These are phyloP conservation scores for Lasiommata megera DNA, from an alignment of 2,888 invertebrate genomes.

Conservation along the genomic window DNA sequence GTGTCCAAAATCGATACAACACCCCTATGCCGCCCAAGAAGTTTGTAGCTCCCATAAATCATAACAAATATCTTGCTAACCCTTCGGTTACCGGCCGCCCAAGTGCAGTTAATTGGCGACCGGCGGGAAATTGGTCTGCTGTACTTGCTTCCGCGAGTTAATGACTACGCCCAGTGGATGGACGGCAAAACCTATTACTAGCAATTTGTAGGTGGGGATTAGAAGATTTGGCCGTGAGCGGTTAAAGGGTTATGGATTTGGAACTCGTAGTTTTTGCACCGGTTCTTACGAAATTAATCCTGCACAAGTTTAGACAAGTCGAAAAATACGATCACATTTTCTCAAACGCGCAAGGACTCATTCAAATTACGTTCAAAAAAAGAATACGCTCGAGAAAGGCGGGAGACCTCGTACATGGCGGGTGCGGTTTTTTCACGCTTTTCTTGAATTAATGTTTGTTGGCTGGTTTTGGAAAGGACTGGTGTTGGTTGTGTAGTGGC, in stretches of 20 bases:
- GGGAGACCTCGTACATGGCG: too few species aligned
- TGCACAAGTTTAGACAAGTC: too few species aligned
- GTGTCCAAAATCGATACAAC: constrained; percentile 8
- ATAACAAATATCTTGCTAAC: constrained; percentile 76
- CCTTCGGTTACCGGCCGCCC: constrained; percentile 64
- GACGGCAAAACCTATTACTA: constrained; percentile 76
- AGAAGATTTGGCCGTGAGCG: constrained; percentile 56
- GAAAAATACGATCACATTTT: too few species aligned
- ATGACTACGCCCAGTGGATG: constrained; percentile 77
- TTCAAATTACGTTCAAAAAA: too few species aligned
- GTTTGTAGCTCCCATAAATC: constrained; percentile 56
- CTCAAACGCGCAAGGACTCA: too few species aligned
- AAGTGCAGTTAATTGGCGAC: constrained; percentile 76
- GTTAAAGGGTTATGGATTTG: constrained; percentile 8
- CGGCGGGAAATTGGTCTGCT: constrained; percentile 78
- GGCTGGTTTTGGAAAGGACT: too few species aligned
- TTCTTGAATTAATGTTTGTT: too few species aligned
- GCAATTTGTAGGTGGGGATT: constrained; percentile 74
- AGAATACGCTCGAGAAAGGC: too few species aligned
- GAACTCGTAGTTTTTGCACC: neutral
- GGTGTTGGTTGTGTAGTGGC: too few species aligned
- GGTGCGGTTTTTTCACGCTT: too few species aligned
- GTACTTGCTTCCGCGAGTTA: constrained; percentile 77
- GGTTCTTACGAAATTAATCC: too few species aligned
- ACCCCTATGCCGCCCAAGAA: constrained; percentile 20